Evolutionary conservation across 2,888 invertebrate species (phyloP).

Genomic region (Himalopsyche japonica): DNA sequence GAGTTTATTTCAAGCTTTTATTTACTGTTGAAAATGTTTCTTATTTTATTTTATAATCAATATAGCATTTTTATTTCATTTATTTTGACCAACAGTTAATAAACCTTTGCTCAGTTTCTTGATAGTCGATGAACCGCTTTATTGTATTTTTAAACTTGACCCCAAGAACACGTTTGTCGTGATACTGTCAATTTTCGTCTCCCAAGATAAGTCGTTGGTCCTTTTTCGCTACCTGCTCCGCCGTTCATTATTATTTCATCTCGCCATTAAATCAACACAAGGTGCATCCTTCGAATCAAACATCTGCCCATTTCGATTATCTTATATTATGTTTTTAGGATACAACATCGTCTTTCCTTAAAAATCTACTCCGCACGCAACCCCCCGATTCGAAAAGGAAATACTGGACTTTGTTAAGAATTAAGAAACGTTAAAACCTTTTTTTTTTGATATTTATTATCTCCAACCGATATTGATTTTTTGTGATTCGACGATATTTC

Average conservation of each 20-base stretch:
- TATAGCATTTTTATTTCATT: not conserved
- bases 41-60: no score
- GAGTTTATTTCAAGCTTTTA: no score
- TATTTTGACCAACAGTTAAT: not conserved
- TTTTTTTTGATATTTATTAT: no score
- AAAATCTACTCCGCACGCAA: not conserved
- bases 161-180: not conserved
- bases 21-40: no score
- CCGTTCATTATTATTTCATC: constrained; percentile 11
- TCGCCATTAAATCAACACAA: constrained; percentile 41
- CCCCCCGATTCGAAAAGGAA: no score
- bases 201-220: constrained; percentile 15
- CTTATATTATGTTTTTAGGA: constrained; percentile 31
- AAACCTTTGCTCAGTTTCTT: not conserved
- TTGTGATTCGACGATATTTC: no score
- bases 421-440: no score
- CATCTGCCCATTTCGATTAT: constrained; percentile 39
- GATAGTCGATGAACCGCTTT: no score
- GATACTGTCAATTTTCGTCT: not conserved
- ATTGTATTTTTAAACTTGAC: not conserved
- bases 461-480: no score
- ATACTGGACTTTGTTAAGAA: no score
- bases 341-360: not conserved
- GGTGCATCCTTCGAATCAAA: constrained; percentile 38
- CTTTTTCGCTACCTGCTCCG: constrained; percentile 40